Conservation (phyloP, 2,797 vertebrate species). For the Pteronotus mesoamericanus region DNA sequence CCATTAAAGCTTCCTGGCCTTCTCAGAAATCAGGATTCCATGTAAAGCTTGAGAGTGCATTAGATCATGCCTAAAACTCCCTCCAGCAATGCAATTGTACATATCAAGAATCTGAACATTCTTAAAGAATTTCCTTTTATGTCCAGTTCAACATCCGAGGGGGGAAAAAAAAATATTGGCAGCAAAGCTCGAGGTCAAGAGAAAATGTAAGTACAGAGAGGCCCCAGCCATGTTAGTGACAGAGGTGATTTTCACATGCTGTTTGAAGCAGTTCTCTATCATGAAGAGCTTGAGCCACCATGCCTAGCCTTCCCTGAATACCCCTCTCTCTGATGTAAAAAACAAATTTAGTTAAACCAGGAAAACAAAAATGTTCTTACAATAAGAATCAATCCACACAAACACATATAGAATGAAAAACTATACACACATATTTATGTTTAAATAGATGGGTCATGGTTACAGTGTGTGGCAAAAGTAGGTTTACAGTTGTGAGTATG, state of each 20-base stretch:
- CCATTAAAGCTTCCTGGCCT: not conserved
- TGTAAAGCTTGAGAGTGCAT: not conserved
- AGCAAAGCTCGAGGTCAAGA: not conserved
- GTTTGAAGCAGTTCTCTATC: not conserved
- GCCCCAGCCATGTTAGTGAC: not conserved
- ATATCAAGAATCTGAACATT: not conserved
- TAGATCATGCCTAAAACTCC: not conserved
- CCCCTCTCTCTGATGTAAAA: not conserved
- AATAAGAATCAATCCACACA: not conserved
- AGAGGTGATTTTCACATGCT: not conserved
- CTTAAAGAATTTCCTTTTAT: slow-evolving; percentile 23
- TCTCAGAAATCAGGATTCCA: not conserved
- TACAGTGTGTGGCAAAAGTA: not conserved
- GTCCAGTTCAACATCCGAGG: not conserved
- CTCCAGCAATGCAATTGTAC: slow-evolving; percentile 29
- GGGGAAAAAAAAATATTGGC: slow-evolving; percentile 23
- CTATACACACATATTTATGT: not conserved
- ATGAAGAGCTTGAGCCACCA: not conserved
- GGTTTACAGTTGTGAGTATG: not conserved
- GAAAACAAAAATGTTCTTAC: not conserved
- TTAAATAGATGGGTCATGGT: not conserved
- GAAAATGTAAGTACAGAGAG: not conserved
- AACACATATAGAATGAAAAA: not conserved
- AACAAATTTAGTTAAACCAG: not conserved
- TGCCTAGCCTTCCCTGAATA: not conserved